These are phyloP conservation scores for Crematogaster levior DNA, from an alignment of 2,888 invertebrate species.

Conservation along the genomic window DNA sequence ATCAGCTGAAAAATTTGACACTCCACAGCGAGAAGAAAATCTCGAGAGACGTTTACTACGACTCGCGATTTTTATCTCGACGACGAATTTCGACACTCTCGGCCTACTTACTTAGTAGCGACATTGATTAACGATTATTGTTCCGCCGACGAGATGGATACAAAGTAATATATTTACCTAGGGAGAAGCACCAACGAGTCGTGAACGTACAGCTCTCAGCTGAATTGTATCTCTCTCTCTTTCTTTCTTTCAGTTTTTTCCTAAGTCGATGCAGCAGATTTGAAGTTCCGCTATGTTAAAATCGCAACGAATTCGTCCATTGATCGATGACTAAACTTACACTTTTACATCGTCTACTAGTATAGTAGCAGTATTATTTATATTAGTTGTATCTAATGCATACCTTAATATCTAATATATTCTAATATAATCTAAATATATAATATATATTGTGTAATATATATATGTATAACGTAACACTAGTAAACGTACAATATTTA, in stretches of 20 bases:
- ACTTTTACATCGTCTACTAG: constrained; percentile 57
- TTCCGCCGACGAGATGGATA: constrained; percentile 48
- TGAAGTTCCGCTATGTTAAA: constrained; percentile 53
- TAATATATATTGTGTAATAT: constrained; percentile 61
- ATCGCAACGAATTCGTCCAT: constrained; percentile 18
- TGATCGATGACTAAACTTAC: constrained; percentile 60
- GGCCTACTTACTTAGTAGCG: constrained; percentile 56
- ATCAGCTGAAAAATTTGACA: constrained; percentile 5
- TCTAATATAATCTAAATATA: constrained; percentile 50
- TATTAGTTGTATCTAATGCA: constrained; percentile 63
- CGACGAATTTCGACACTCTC: constrained; percentile 55
- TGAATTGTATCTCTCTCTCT: constrained; percentile 41
- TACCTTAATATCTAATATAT: constrained; percentile 36
- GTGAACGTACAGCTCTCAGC: constrained; percentile 51
- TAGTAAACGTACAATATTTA: constrained; percentile 75
- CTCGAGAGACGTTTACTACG: constrained; percentile 22
- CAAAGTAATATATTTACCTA: constrained; percentile 64
- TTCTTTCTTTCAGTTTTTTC: neutral
- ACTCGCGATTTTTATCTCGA: constrained; percentile 34
- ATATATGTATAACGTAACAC: constrained; percentile 70
- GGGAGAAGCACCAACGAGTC: constrained; percentile 67
- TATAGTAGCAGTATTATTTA: constrained; percentile 63
- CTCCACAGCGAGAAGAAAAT: constrained; percentile 19
- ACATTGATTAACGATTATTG: constrained; percentile 63
- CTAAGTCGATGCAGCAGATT: constrained; percentile 53